phyloP scores from a whole-genome alignment of 2,113 vertebrate species.

The Petromus typicus region DNA sequence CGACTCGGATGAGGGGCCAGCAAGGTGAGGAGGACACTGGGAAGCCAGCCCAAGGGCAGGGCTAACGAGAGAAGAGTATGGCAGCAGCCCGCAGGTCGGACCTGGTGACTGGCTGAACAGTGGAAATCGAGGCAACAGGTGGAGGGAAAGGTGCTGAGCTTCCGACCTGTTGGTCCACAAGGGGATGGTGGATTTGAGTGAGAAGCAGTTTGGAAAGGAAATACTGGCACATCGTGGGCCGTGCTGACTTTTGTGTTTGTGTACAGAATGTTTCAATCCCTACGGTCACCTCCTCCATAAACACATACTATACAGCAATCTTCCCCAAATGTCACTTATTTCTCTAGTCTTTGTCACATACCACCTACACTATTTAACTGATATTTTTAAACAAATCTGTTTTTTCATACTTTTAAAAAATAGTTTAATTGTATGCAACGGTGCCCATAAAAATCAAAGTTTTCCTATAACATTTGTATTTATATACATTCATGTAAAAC shows the following conservation, averaged over 20 bases:
- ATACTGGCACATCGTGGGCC: not conserved
- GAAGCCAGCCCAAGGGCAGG: not conserved
- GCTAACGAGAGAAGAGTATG: not conserved
- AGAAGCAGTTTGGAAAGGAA: not conserved
- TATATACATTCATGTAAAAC: not conserved
- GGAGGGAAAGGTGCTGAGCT: not conserved
- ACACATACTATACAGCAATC: not conserved
- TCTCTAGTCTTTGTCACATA: not conserved
- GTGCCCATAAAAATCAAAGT: not conserved
- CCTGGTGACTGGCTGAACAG: not conserved
- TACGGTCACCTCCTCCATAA: not conserved
- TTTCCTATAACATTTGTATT: not conserved
- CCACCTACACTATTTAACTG: not conserved
- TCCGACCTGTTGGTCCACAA: not conserved
- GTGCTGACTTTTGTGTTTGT: not conserved
- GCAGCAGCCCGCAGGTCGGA: not conserved
- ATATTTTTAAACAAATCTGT: slow-evolving; percentile 3
- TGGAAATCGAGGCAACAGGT: not conserved
- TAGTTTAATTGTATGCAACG: not conserved
- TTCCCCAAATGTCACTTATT: not conserved
- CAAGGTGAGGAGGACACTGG: not conserved
- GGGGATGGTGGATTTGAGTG: not conserved
- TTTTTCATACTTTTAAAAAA: not conserved
- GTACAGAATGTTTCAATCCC: not conserved
- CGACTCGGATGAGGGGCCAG: not conserved